Percentiles rank a stretch among this genome's conserved stretches.
Evolutionary conservation across 1,140 invertebrate species (phyloP).

Genomic region (Drosophila hydei): DNA sequence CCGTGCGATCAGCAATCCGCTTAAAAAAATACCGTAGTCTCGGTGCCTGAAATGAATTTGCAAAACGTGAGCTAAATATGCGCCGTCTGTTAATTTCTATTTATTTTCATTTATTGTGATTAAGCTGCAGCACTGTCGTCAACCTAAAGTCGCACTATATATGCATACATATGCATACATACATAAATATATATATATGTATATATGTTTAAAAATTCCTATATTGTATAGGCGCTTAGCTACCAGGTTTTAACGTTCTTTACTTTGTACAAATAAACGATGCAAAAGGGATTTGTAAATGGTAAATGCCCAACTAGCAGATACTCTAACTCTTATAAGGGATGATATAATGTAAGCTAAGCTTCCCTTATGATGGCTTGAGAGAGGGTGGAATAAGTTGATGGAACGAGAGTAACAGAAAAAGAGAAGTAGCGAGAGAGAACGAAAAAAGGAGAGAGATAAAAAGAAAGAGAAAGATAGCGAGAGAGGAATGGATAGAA

Average conservation of each 20-base stretch:
- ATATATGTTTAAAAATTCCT: background rate
- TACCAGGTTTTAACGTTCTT: constrained; percentile 55
- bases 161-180: constrained; percentile 10
- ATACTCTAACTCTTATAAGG: constrained; percentile 3
- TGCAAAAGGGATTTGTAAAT: background rate
- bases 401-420: too few relatives aligned
- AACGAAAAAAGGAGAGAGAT: too few relatives aligned
- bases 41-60: constrained; percentile 53
- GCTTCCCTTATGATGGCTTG: too few relatives aligned
- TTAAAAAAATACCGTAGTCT: constrained; percentile 15
- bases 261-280: constrained; percentile 33
- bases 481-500: too few relatives aligned
- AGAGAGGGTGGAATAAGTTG: too few relatives aligned
- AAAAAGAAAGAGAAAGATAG: too few relatives aligned
- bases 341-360: too few relatives aligned
- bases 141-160: constrained; percentile 6
- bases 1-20: constrained; percentile 5
- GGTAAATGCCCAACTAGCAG: background rate
- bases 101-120: constrained; percentile 72
- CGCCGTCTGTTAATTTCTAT: constrained; percentile 53
- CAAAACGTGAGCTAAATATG: constrained; percentile 68
- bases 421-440: too few relatives aligned
- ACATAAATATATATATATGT: background rate
- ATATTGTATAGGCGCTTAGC: constrained; percentile 22
- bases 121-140: constrained; percentile 35